Base-by-base conservation (phyloP, 2,797 vertebrate species). In the Clarias pachynema region DNA sequence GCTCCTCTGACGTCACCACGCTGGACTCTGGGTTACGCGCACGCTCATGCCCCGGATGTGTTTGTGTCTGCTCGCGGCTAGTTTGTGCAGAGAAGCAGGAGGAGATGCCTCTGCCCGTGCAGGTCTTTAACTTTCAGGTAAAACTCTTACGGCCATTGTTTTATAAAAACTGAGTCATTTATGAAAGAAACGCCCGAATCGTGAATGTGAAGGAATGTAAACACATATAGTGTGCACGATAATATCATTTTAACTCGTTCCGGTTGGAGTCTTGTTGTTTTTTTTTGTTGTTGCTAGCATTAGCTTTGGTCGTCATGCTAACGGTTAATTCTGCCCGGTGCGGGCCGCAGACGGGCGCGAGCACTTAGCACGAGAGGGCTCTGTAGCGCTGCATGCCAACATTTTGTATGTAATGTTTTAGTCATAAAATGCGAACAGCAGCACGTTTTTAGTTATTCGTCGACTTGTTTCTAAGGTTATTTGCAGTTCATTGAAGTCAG, bases 81-180 rank as follows among this genome's bases (percentile, higher is more conserved):
- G 78, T 80, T 65, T 65, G 89, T 90, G 90, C 85, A 83, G 87
- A 84, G 84, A 88, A 91, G 93, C 90, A 91, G 89, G 90, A 90
- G 89, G 89, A 94, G 94, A 96, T 96, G 96, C 96, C 96, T 93
- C 91, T 96, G 92, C 96, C 96, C 87, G 96, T 96, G 84, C 96
- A 96, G 94, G 95, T 96, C 91, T 96, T 96, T 87, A 96, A 96
- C 93, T 89, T 96, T 91, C 96, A 96, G 96, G 96, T 96, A 87
- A 94, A 86, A 87, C 87, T 57, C 69, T 72, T 72, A n/a, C 69
- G 22, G 20, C 1, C 12, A 40, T 14, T 9, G 10, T 40, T 24
- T 70, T 14, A 10, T 10, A 37, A 1, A 2, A 44, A 44, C 1
- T 8, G 8, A 37, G 68, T 70, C 12, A 5, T 40, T 70, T 40